phyloP scores from a whole-genome alignment of 2,797 vertebrate genomes.

The Coregonus sp. region DNA sequence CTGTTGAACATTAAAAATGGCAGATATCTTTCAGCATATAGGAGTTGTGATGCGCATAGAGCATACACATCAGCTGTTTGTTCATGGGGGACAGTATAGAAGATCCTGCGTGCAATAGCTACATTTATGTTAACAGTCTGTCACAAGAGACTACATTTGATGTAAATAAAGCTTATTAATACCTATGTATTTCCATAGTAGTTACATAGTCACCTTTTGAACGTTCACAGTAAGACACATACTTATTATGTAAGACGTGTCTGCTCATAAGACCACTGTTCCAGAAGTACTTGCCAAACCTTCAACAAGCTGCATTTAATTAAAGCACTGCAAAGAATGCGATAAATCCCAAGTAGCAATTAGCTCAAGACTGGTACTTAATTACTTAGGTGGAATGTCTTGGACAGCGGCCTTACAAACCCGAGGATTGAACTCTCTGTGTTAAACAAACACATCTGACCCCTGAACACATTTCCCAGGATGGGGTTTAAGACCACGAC shows the following conservation, averaged over 20 bases:
- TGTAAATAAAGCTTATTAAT: background rate
- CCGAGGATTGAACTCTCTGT: conserved; percentile 60
- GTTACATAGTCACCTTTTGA: background rate
- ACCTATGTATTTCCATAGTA: background rate
- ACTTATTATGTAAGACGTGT: conserved; percentile 17
- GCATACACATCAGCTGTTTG: no score
- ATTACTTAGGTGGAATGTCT: conserved; percentile 64
- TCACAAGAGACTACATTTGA: background rate
- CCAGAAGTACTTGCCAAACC: conserved; percentile 16
- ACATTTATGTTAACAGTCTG: background rate
- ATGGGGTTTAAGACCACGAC: conserved; percentile 72
- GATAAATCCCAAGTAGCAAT: conserved; percentile 60
- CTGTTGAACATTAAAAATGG: background rate
- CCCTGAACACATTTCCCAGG: conserved; percentile 60
- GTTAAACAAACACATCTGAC: conserved; percentile 75
- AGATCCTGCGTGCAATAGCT: background rate
- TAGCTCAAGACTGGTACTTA: conserved; percentile 60
- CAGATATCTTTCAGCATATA: background rate
- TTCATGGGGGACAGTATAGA: no score
- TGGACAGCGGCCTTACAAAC: conserved; percentile 53
- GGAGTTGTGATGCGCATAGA: no score
- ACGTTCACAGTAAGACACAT: background rate
- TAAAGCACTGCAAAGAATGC: conserved; percentile 39
- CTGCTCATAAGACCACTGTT: background rate
- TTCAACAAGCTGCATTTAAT: conserved; percentile 5